Evolutionary conservation across 2,113 vertebrate species (phyloP).

Genomic region (Peromyscus maniculatus): DNA sequence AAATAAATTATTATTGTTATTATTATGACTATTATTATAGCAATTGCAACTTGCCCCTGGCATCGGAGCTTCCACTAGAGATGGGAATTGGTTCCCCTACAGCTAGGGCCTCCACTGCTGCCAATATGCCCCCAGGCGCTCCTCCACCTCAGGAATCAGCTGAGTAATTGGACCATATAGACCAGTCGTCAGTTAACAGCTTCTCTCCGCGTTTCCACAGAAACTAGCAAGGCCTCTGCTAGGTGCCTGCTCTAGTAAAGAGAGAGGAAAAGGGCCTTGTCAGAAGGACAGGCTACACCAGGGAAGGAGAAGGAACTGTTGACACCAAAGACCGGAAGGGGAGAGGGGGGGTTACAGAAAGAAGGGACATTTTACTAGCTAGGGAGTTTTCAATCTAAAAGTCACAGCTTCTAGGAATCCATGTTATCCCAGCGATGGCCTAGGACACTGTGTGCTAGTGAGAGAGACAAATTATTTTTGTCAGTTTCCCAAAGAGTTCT

Average conservation of each 20-base stretch:
- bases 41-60: constrained; percentile 78
- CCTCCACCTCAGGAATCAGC: constrained; percentile 45
- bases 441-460: neutral
- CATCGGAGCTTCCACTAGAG: constrained; percentile 72
- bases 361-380: neutral
- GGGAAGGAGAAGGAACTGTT: constrained; percentile 1
- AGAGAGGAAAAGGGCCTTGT: neutral
- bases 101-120: constrained; percentile 41
- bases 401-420: neutral
- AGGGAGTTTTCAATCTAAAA: neutral
- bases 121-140: constrained; percentile 34
- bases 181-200: constrained; percentile 52
- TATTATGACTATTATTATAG: constrained; percentile 83
- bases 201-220: neutral
- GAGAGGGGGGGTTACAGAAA: neutral
- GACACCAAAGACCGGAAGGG: neutral
- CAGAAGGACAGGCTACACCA: neutral
- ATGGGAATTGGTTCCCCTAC: constrained; percentile 69
- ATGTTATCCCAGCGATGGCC: neutral
- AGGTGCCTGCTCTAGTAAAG: neutral
- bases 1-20: constrained; percentile 86
- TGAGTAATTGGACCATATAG: constrained; percentile 56
- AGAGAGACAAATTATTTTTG: neutral
- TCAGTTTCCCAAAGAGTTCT: constrained; percentile 27
- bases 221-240: neutral